Conservation (phyloP, 2,888 invertebrate species). For the Lasius fuliginosus region DNA sequence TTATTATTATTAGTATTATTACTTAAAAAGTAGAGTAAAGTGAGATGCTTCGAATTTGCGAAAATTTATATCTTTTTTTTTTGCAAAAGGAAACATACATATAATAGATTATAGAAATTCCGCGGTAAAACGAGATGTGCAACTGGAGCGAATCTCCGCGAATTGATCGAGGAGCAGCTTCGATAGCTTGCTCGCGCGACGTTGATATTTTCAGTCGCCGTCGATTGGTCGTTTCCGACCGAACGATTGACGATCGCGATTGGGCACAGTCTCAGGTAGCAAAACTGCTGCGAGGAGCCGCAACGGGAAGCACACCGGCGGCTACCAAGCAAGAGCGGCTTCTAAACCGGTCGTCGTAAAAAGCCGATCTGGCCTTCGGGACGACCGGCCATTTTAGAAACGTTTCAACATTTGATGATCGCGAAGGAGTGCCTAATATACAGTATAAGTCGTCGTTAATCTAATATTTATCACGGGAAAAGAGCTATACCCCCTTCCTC, state of each 20-base stretch:
- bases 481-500: conserved; percentile 60
- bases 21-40: too few relatives aligned
- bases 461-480: conserved; percentile 83
- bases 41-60: background rate
- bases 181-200: conserved; percentile 30
- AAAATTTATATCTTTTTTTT: background rate
- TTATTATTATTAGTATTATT: background rate
- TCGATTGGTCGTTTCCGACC: conserved; percentile 64
- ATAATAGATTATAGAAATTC: conserved; percentile 20
- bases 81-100: background rate
- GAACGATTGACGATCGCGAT: conserved; percentile 74
- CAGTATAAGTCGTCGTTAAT: conserved; percentile 81
- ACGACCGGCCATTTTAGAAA: conserved; percentile 85
- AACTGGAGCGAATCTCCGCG: conserved; percentile 47
- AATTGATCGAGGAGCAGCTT: conserved; percentile 30
- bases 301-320: conserved; percentile 57
- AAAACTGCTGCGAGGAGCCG: conserved; percentile 54
- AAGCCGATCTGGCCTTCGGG: conserved; percentile 83
- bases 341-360: conserved; percentile 85
- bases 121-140: conserved; percentile 15
- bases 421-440: conserved; percentile 80
- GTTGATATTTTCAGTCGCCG: conserved; percentile 51
- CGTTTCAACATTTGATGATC: conserved; percentile 84
- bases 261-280: conserved; percentile 64
- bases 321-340: conserved; percentile 74